Evolutionary conservation across 2,797 vertebrate genomes (phyloP).

Genomic region (Morus bassanus): DNA sequence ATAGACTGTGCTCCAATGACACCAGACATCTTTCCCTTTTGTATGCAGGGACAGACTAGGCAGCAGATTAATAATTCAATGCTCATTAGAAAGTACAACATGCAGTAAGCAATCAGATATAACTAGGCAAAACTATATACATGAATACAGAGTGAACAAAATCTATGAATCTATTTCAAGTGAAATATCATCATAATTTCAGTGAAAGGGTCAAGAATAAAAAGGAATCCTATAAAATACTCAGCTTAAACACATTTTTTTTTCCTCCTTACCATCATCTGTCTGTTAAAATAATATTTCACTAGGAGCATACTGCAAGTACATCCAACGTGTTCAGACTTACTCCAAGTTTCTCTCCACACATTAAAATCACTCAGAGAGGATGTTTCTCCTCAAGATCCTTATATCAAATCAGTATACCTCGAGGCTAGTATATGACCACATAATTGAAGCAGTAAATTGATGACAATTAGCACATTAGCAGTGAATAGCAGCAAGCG

Average conservation of each 20-base stretch:
- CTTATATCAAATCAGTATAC: background rate
- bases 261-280: background rate
- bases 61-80: conserved; percentile 58
- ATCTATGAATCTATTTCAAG: background rate
- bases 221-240: background rate
- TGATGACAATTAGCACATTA: conserved; percentile 65
- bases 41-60: background rate
- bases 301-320: background rate
- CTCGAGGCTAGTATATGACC: conserved; percentile 51
- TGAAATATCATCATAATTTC: background rate
- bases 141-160: background rate
- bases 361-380: background rate
- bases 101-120: conserved; percentile 21
- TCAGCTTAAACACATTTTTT: background rate
- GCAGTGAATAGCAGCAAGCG: conserved; percentile 47
- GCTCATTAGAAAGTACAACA: conserved; percentile 25
- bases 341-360: background rate
- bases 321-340: background rate
- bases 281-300: background rate
- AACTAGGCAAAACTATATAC: conserved; percentile 13
- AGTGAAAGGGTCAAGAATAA: background rate
- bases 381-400: background rate
- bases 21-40: conserved; percentile 12
- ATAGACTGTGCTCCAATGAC: background rate
- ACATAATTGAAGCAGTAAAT: conserved; percentile 61